Conservation (phyloP, 2,113 vertebrate species). For the Gila orcuttii region DNA sequence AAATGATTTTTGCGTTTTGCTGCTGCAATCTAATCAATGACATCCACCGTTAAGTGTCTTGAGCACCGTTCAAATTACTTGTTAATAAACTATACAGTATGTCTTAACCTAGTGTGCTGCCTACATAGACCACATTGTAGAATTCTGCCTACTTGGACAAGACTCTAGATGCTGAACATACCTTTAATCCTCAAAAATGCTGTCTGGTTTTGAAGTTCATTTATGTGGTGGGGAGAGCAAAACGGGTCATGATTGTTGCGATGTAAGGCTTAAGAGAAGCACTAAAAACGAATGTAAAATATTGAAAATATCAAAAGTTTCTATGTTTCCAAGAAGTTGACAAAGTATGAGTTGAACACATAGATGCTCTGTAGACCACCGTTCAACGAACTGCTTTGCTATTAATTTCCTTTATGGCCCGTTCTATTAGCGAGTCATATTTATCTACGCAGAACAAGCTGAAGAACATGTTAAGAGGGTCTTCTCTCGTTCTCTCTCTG, state of each 20-base stretch:
- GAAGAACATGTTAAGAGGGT: constrained; percentile 52
- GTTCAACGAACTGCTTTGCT: background rate
- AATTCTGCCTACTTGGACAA: too few species aligned
- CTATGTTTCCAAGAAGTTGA: background rate
- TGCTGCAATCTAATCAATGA: too few species aligned
- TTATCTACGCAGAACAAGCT: constrained; percentile 22
- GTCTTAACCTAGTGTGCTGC: background rate
- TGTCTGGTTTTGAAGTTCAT: background rate
- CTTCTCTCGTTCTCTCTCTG: constrained; percentile 52
- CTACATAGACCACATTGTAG: background rate
- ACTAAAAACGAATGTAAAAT: background rate
- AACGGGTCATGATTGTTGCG: background rate
- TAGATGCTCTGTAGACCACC: background rate
- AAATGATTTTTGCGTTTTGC: too few species aligned
- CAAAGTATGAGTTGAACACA: background rate
- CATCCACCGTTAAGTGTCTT: too few species aligned
- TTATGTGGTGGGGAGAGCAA: too few species aligned
- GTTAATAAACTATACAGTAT: background rate
- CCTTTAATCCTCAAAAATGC: background rate
- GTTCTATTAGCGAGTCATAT: background rate
- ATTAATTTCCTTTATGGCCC: background rate
- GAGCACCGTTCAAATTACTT: background rate
- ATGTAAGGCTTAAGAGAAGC: background rate
- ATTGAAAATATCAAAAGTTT: background rate
- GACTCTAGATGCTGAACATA: background rate